phyloP scores from a whole-genome alignment of 1,140 invertebrate species.

The Anoplolepis gracilipes region DNA sequence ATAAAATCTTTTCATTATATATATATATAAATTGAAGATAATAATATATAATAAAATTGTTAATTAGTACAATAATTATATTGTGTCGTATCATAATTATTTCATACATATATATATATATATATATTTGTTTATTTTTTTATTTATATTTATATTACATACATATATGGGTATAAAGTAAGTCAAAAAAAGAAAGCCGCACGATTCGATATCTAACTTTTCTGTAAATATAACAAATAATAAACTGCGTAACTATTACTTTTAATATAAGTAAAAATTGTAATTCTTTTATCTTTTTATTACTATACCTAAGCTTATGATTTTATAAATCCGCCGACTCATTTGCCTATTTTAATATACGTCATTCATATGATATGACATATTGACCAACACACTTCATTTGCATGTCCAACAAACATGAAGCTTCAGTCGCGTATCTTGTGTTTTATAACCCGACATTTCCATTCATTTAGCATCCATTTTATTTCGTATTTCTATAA shows the following conservation, averaged over 20 bases:
- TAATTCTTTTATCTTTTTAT: background rate
- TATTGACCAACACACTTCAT: conserved; percentile 39
- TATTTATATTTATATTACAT: too few relatives aligned
- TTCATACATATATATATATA: too few relatives aligned
- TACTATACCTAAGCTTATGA: background rate
- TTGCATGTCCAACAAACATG: conserved; percentile 48
- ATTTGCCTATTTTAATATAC: conserved; percentile 19
- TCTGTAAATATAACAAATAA: background rate
- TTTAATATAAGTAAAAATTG: too few relatives aligned
- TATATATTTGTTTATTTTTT: too few relatives aligned
- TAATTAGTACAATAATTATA: too few relatives aligned
- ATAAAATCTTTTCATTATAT: background rate
- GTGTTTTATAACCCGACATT: conserved; percentile 60
- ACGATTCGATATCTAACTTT: background rate
- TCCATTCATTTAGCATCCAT: conserved; percentile 24
- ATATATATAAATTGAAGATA: too few relatives aligned
- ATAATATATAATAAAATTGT: too few relatives aligned
- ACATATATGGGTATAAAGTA: too few relatives aligned
- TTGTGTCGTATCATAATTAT: too few relatives aligned
- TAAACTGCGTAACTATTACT: background rate
- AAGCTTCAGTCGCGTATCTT: background rate
- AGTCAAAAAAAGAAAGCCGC: background rate
- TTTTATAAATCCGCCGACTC: background rate
- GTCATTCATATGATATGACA: background rate
- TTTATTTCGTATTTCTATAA: conserved; percentile 45